These are phyloP conservation scores for Drosophila austrosaltans DNA, from an alignment of 2,888 invertebrate species.

Conservation along the genomic window DNA sequence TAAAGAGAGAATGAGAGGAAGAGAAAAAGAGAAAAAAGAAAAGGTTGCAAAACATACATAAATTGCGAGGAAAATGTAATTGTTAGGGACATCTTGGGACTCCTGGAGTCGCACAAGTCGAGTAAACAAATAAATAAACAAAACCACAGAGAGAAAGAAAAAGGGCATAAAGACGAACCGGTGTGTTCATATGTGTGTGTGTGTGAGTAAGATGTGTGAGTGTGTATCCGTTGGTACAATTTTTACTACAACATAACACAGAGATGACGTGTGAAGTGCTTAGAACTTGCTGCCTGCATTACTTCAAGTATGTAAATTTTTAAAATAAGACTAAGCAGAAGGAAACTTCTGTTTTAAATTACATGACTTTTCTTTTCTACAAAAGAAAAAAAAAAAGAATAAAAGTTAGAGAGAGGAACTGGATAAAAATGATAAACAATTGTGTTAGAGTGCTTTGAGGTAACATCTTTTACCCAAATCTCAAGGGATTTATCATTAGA, in stretches of 20 bases:
- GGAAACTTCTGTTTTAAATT: background rate
- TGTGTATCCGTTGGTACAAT: background rate
- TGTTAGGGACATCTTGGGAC: conserved; percentile 64
- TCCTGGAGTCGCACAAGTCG: conserved; percentile 33
- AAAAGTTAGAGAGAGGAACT: background rate
- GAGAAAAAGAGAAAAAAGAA: conserved; percentile 15
- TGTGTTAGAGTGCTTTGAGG: background rate
- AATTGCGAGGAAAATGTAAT: conserved; percentile 67
- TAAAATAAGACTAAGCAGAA: background rate
- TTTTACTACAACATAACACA: conserved; percentile 13
- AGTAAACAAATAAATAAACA: conserved; percentile 60
- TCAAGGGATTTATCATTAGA: background rate
- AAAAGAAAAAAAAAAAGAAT: background rate
- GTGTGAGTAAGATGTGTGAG: background rate
- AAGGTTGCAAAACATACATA: conserved; percentile 65
- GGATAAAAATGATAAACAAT: conserved; percentile 8
- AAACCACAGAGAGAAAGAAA: conserved; percentile 15
- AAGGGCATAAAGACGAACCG: background rate
- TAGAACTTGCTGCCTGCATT: conserved; percentile 7
- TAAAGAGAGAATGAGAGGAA: background rate
- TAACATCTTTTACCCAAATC: background rate
- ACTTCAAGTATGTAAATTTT: conserved; percentile 11
- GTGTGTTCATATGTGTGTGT: background rate
- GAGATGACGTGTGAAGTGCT: conserved; percentile 21
- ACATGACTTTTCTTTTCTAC: background rate